Base-by-base conservation (phyloP, 2,113 vertebrate species). In the Beaufortia kweichowensis region DNA sequence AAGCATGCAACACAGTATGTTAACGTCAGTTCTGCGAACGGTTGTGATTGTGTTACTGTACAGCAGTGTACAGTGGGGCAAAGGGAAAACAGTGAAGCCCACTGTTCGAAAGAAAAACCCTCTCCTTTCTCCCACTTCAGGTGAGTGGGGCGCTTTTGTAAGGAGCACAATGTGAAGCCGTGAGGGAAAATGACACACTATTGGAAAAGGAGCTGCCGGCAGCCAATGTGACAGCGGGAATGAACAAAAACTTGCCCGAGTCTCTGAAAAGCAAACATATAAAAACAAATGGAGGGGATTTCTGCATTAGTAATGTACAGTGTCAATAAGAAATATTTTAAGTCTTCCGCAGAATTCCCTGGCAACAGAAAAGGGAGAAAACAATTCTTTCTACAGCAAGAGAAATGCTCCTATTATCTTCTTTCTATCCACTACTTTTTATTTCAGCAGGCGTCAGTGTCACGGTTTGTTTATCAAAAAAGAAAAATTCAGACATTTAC, bases 81-180 rank as follows among this genome's bases (percentile, higher is more conserved):
- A 53, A 71, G 17, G 26, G 33, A 59, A 71, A 59, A 71, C 69
- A 71, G 21, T 57, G 21, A 71, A 24, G 48, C 29, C 35, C 48
- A 55, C n/a, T 23, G 48, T 55, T 70, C 3, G 33, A 71, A 39
- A 71, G n/a, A 71, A 71, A n/a, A 71, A 59, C 11, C 6, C 67
- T 26, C 55, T 59, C 33, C 23, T 57, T 57, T 35, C 53, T 71
- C 33, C 39, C 59, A 48, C 55, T 31, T 15, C 39, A 62, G 66
- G 43, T 63, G 31, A 78, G 43, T 26, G 43, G 21, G 76, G 29
- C 39, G 50, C 75, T 76, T 67, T 77, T 59, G 64, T 68, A 24
- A 9, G 1, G 28, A 19, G 50, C 17, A 55, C 76, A 55, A 63
- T 53, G 57, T 31, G 21, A 71, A 67, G 43, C 46, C 15, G 24